phyloP scores from a whole-genome alignment of 2,888 invertebrate genomes.

The Toxonevra muliebris region DNA sequence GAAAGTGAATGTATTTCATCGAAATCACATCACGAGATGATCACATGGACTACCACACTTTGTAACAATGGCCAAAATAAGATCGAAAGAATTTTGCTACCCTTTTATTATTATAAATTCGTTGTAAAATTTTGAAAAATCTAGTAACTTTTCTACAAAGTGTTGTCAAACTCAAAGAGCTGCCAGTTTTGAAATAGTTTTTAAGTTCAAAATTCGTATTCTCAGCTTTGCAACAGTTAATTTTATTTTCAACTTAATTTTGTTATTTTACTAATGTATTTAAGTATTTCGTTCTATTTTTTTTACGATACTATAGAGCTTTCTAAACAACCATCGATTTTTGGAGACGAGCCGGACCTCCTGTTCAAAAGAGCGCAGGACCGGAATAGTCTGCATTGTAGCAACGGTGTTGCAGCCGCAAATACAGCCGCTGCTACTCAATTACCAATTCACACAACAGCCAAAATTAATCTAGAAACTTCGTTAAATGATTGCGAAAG shows the following conservation, averaged over 20 bases:
- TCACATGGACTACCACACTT: too few species aligned
- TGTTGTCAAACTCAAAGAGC: too few species aligned
- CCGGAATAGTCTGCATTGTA: slow-evolving; percentile 68
- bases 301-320: slow-evolving; percentile 69
- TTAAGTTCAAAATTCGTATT: too few species aligned
- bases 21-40: too few species aligned
- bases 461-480: slow-evolving; percentile 65
- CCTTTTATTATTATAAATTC: too few species aligned
- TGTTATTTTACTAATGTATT: neutral
- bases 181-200: too few species aligned
- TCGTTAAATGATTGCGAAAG: slow-evolving; percentile 68
- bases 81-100: too few species aligned
- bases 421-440: slow-evolving; percentile 47
- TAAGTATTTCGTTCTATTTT: slow-evolving; percentile 5
- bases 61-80: too few species aligned
- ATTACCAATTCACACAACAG: slow-evolving; percentile 53
- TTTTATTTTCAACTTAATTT: neutral
- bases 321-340: slow-evolving; percentile 75
- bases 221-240: too few species aligned
- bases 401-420: slow-evolving; percentile 56
- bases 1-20: too few species aligned
- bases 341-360: slow-evolving; percentile 72
- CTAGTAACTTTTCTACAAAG: too few species aligned
- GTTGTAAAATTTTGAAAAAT: too few species aligned
- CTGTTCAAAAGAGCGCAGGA: slow-evolving; percentile 68